These are phyloP conservation scores for Ectropis grisescens DNA, from an alignment of 1,140 invertebrate species.

Conservation along the genomic window DNA sequence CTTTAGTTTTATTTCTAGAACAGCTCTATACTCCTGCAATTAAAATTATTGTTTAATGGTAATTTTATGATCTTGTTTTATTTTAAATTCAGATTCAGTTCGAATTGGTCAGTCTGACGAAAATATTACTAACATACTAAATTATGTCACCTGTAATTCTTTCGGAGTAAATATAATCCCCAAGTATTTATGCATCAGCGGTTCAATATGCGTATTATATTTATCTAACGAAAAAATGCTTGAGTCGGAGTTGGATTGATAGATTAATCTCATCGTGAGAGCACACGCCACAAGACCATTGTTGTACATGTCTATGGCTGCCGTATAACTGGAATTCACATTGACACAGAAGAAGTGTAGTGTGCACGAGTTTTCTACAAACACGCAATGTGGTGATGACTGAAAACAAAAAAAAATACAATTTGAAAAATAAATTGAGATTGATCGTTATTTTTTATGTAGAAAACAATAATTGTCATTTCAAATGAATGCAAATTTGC, in stretches of 20 bases:
- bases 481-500: too few species aligned
- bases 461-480: too few species aligned
- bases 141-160: slow-evolving; percentile 28
- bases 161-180: slow-evolving; percentile 55
- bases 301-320: slow-evolving; percentile 47
- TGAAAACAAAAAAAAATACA: slow-evolving; percentile 28
- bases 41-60: slow-evolving; percentile 1
- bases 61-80: not conserved
- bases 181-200: slow-evolving; percentile 45
- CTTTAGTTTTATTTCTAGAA: slow-evolving; percentile 52
- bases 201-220: slow-evolving; percentile 52
- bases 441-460: too few species aligned
- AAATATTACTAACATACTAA: too few species aligned
- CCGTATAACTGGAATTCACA: slow-evolving; percentile 37
- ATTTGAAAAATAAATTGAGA: too few species aligned
- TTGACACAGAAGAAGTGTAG: slow-evolving; percentile 50
- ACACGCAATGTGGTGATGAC: slow-evolving; percentile 51
- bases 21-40: slow-evolving; percentile 52
- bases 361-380: slow-evolving; percentile 52
- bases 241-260: slow-evolving; percentile 34
- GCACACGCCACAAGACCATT: slow-evolving; percentile 51
- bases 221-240: slow-evolving; percentile 51
- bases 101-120: too few species aligned
- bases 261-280: slow-evolving; percentile 43
- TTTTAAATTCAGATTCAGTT: too few species aligned